Conservation (phyloP, 2,888 invertebrate genomes). For the Formica aserva region DNA sequence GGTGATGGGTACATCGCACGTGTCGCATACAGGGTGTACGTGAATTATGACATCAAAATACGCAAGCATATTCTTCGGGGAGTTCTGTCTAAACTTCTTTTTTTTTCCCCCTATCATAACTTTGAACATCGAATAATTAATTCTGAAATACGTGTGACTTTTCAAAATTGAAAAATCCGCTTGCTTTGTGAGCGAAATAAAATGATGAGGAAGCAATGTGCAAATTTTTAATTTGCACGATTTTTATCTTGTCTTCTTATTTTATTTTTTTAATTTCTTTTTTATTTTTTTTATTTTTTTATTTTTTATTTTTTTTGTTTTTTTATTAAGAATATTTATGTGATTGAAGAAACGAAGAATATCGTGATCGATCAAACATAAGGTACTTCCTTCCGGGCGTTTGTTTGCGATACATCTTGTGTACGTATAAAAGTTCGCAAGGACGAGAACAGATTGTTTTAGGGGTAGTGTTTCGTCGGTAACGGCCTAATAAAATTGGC, state of each 20-base stretch:
- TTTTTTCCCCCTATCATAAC: background rate
- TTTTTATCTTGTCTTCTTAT: no score
- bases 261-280: no score
- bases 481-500: constrained; percentile 49
- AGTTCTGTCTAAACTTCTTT: background rate
- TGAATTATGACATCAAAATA: constrained; percentile 26
- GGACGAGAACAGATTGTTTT: background rate
- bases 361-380: background rate
- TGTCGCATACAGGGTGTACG: constrained; percentile 20
- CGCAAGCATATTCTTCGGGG: background rate
- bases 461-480: constrained; percentile 7
- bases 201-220: no score
- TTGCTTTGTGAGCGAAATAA: no score
- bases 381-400: background rate
- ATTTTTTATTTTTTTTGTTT: background rate
- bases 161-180: background rate
- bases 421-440: constrained; percentile 8
- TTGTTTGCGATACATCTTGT: background rate
- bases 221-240: no score
- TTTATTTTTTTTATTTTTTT: no score
- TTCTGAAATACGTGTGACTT: background rate
- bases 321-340: background rate
- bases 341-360: background rate
- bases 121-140: background rate
- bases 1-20: constrained; percentile 18